These are phyloP conservation scores for Onychomys arenicola DNA, from an alignment of 2,797 vertebrate species.

Conservation along the genomic window DNA sequence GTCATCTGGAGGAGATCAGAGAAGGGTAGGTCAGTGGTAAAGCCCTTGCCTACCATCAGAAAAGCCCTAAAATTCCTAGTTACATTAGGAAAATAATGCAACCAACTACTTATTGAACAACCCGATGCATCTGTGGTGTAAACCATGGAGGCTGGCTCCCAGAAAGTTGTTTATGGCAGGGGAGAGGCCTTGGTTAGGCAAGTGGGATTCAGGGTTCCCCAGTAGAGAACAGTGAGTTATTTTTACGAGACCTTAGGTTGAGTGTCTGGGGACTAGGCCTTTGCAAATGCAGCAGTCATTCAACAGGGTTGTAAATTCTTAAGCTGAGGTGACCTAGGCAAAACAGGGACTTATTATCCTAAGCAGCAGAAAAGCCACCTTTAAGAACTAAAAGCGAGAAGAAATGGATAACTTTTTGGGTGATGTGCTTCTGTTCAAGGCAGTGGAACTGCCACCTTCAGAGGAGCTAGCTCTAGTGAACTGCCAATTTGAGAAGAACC, in stretches of 20 bases:
- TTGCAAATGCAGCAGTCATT: neutral
- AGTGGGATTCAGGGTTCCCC: neutral
- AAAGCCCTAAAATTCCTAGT: neutral
- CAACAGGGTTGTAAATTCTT: neutral
- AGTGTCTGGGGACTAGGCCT: neutral
- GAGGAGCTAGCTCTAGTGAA: neutral
- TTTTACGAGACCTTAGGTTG: neutral
- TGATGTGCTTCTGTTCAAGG: neutral
- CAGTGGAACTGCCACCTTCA: neutral
- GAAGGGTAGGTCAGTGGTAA: neutral
- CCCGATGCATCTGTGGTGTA: neutral
- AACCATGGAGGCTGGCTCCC: neutral
- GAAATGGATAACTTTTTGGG: neutral
- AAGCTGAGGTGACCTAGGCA: neutral
- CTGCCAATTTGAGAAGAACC: neutral
- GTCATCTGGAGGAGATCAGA: too few relatives aligned
- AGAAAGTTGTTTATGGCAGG: neutral
- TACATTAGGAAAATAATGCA: neutral
- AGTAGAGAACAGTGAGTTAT: neutral
- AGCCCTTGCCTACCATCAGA: neutral
- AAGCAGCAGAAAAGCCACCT: neutral
- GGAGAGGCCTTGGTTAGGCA: neutral
- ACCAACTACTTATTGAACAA: neutral
- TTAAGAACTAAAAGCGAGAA: conserved; percentile 14
- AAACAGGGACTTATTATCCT: neutral